phyloP scores from a whole-genome alignment of 1,140 invertebrate species.

The Drosophila setifemur region DNA sequence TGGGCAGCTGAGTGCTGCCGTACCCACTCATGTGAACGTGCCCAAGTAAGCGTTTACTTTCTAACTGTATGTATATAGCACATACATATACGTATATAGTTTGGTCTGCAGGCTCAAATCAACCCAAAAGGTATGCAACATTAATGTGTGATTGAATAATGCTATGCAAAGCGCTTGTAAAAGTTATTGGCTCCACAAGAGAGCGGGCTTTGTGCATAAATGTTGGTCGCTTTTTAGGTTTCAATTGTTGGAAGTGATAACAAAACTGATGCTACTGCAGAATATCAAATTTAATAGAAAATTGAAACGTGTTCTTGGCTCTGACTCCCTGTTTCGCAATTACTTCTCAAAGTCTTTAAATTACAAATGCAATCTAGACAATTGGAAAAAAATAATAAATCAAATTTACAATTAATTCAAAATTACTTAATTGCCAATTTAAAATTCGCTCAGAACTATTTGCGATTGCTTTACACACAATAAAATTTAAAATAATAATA shows the following conservation, averaged over 20 bases:
- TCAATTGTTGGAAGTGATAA: constrained; percentile 26
- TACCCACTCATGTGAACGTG: constrained; percentile 13
- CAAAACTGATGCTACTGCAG: constrained; percentile 7
- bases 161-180: constrained; percentile 30
- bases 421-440: constrained; percentile 5
- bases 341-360: no score
- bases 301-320: not conserved
- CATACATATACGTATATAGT: no score
- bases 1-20: constrained; percentile 12
- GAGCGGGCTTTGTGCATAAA: no score
- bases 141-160: constrained; percentile 59
- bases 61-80: not conserved
- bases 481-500: no score
- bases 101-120: constrained; percentile 23
- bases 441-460: not conserved
- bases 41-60: constrained; percentile 14
- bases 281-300: constrained; percentile 3
- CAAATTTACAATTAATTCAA: no score
- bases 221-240: not conserved
- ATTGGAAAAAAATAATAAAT: no score
- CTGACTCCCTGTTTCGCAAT: no score
- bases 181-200: constrained; percentile 14
- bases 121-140: constrained; percentile 41
- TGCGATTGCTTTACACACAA: no score
- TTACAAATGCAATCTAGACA: no score